A percentile compares a stretch with the other conserved stretches of the same genome.
These are phyloP conservation scores for Pristionchus japonicus DNA, from an alignment of 2,888 invertebrate genomes.

Conservation along the genomic window DNA sequence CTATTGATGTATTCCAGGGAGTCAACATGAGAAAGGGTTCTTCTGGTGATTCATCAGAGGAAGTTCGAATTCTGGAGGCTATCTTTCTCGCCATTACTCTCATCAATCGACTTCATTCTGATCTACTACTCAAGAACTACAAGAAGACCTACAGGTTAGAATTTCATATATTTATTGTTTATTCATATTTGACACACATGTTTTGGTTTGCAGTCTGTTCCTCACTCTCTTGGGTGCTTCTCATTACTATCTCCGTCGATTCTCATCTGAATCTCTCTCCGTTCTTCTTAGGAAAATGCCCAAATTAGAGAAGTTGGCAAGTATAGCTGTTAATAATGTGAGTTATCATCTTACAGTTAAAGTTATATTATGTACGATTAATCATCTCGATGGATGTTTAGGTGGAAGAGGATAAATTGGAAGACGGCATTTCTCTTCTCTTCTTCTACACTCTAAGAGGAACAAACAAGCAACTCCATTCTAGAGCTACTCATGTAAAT, in stretches of 20 bases:
- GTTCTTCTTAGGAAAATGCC: slow-evolving; percentile 85
- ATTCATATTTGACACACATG: no score
- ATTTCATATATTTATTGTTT: no score
- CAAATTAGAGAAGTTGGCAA: slow-evolving; percentile 51
- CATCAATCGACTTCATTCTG: slow-evolving; percentile 90
- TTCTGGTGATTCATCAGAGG: not conserved
- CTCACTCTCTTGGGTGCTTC: slow-evolving; percentile 83
- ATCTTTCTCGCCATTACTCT: slow-evolving; percentile 89
- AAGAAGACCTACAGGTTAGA: slow-evolving; percentile 73
- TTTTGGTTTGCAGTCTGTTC: slow-evolving; percentile 60
- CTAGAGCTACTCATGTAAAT: slow-evolving; percentile 84
- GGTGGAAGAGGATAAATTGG: slow-evolving; percentile 51
- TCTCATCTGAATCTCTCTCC: slow-evolving; percentile 95
- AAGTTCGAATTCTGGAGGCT: slow-evolving; percentile 83
- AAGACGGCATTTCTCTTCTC: slow-evolving; percentile 86
- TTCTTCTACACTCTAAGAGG: slow-evolving; percentile 91
- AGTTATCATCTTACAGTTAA: not conserved
- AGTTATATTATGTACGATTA: no score
- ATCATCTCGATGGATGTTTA: no score
- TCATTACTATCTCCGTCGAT: slow-evolving; percentile 89
- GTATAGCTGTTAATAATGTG: slow-evolving; percentile 25
- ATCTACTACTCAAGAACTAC: slow-evolving; percentile 86
- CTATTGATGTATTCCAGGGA: not conserved
- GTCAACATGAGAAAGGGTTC: not conserved
- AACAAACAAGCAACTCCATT: slow-evolving; percentile 88